Conservation (phyloP, 2,888 invertebrate species). For the Chrysopilus asiliformis region DNA sequence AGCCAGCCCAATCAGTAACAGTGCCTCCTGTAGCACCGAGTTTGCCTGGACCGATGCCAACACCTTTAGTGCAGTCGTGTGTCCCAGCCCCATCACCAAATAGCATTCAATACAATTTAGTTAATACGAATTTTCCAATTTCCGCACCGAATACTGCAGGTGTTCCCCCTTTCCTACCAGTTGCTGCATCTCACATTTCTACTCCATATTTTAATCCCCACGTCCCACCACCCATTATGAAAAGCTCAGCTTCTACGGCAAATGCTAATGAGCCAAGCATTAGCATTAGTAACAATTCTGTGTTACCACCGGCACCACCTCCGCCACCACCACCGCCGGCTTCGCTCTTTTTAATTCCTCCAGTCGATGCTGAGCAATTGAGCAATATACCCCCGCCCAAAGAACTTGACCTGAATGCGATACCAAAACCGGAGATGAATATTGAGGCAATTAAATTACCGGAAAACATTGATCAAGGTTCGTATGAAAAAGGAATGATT, state of each 20-base stretch:
- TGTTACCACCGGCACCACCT: too few species aligned
- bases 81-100: too few species aligned
- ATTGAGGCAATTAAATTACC: slow-evolving; percentile 45
- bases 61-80: too few species aligned
- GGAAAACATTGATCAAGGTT: slow-evolving; percentile 14
- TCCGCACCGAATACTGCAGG: slow-evolving; percentile 13
- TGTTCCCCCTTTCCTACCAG: slow-evolving; percentile 3
- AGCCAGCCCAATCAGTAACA: too few species aligned
- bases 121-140: too few species aligned
- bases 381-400: slow-evolving; percentile 49
- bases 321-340: slow-evolving; percentile 28
- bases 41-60: too few species aligned
- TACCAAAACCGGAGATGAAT: slow-evolving; percentile 45
- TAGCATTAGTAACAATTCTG: slow-evolving; percentile 15
- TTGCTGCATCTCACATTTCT: slow-evolving; percentile 7
- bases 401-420: slow-evolving; percentile 45
- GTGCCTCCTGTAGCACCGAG: too few species aligned
- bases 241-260: too few species aligned
- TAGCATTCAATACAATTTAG: too few species aligned
- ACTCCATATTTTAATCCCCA: slow-evolving; percentile 26
- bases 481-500: slow-evolving; percentile 8
- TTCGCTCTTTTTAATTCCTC: slow-evolving; percentile 35
- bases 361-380: slow-evolving; percentile 45
- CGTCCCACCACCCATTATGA: too few species aligned
- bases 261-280: too few species aligned